Conservation (phyloP, 2,888 invertebrate species). For the Drosophila kuntzei region DNA sequence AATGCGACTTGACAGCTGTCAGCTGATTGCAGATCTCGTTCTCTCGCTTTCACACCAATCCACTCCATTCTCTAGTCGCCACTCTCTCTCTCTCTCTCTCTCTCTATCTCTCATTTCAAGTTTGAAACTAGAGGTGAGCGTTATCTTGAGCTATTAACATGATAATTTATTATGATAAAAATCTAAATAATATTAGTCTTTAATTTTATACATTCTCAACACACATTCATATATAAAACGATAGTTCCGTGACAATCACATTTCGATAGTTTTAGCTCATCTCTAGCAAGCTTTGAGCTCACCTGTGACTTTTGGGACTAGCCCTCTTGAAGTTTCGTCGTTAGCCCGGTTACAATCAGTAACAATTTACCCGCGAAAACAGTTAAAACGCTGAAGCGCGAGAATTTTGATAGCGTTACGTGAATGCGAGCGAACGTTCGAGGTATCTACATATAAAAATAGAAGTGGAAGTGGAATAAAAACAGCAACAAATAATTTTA, state of each 20-base stretch:
- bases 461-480: conserved; percentile 44
- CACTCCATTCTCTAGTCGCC: conserved; percentile 5
- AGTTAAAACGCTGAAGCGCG: conserved; percentile 69
- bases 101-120: conserved; percentile 47
- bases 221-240: not conserved
- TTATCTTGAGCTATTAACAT: not conserved
- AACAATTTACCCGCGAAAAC: conserved; percentile 76
- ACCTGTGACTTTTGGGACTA: conserved; percentile 64
- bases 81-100: not conserved
- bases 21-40: conserved; percentile 30
- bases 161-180: not conserved
- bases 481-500: conserved; percentile 39
- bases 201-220: not conserved
- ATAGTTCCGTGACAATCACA: not conserved
- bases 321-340: conserved; percentile 51
- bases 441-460: conserved; percentile 17
- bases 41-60: conserved; percentile 9
- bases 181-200: not conserved
- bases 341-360: conserved; percentile 60
- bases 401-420: conserved; percentile 41
- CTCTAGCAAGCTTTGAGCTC: conserved; percentile 53
- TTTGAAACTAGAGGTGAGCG: conserved; percentile 52
- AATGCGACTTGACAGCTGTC: not conserved
- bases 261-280: conserved; percentile 19
- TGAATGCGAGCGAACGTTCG: conserved; percentile 30